Evolutionary conservation across 1,140 invertebrate genomes (phyloP).

Genomic region (Agrilus planipennis): DNA sequence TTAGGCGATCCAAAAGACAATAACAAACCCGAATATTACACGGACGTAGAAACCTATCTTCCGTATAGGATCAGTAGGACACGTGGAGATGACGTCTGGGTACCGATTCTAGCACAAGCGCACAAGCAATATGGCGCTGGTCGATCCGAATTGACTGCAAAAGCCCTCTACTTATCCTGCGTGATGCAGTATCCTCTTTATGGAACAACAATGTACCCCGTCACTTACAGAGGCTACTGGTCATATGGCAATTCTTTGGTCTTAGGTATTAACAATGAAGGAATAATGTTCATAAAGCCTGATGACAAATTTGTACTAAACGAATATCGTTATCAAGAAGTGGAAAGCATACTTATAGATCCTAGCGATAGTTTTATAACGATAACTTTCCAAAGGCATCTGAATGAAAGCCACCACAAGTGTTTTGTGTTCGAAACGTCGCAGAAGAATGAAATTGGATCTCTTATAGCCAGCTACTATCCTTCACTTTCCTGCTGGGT

Average conservation of each 20-base stretch:
- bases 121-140: conserved; percentile 84
- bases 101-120: conserved; percentile 72
- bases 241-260: conserved; percentile 56
- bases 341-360: conserved; percentile 84
- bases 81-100: conserved; percentile 67
- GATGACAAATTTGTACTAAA: conserved; percentile 83
- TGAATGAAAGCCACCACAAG: conserved; percentile 56
- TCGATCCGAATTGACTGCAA: conserved; percentile 80
- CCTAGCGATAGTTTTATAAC: conserved; percentile 88
- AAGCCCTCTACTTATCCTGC: conserved; percentile 87
- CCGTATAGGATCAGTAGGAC: conserved; percentile 64
- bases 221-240: conserved; percentile 68
- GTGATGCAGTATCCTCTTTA: conserved; percentile 96
- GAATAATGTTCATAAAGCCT: conserved; percentile 76
- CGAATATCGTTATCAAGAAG: conserved; percentile 77
- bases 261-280: conserved; percentile 84
- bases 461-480: conserved; percentile 83
- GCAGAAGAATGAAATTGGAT: conserved; percentile 84
- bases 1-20: conserved; percentile 73
- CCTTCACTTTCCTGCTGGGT: conserved; percentile 76
- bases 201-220: conserved; percentile 85
- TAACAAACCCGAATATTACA: conserved; percentile 59
- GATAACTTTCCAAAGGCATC: conserved; percentile 54
- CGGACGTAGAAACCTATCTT: conserved; percentile 66
- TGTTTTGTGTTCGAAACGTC: conserved; percentile 89